phyloP scores from a whole-genome alignment of 2,797 vertebrate species.

The Microtus californicus region DNA sequence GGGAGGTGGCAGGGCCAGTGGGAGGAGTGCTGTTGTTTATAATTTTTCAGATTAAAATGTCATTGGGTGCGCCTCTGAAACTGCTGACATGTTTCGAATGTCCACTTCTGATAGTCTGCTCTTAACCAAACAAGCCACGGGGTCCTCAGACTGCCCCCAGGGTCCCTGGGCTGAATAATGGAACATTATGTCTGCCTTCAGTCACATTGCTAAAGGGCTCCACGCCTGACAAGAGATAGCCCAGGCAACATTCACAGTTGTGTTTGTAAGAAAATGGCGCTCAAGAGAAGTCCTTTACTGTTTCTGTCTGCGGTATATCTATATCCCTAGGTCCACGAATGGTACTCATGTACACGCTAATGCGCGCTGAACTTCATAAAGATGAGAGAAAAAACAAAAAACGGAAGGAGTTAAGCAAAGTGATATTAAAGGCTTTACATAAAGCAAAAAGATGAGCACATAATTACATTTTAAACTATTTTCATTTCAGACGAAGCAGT shows the following conservation, averaged over 20 bases:
- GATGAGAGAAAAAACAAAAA: constrained; percentile 44
- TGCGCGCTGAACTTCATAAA: not conserved
- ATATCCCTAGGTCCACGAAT: not conserved
- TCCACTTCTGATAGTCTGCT: constrained; percentile 52
- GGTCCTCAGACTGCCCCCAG: not conserved
- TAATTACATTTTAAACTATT: not conserved
- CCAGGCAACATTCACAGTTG: not conserved
- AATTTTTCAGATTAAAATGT: constrained; percentile 83
- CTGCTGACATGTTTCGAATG: constrained; percentile 76
- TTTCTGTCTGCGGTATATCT: not conserved
- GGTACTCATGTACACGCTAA: not conserved
- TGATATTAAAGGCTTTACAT: not conserved
- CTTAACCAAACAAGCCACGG: constrained; percentile 16
- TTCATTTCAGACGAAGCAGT: not conserved
- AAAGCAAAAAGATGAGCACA: not conserved
- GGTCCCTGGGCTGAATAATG: not conserved
- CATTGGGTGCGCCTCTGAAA: constrained; percentile 73
- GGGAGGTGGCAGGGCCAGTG: constrained; percentile 66
- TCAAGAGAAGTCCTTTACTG: not conserved
- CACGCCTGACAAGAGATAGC: not conserved
- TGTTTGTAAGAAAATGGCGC: not conserved
- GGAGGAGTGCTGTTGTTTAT: constrained; percentile 80
- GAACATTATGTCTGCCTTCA: constrained; percentile 53
- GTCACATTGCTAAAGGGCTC: constrained; percentile 29
- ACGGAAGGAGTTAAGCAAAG: not conserved